phyloP scores from a whole-genome alignment of 2,888 invertebrate species.

The Geophilus truncorum region DNA sequence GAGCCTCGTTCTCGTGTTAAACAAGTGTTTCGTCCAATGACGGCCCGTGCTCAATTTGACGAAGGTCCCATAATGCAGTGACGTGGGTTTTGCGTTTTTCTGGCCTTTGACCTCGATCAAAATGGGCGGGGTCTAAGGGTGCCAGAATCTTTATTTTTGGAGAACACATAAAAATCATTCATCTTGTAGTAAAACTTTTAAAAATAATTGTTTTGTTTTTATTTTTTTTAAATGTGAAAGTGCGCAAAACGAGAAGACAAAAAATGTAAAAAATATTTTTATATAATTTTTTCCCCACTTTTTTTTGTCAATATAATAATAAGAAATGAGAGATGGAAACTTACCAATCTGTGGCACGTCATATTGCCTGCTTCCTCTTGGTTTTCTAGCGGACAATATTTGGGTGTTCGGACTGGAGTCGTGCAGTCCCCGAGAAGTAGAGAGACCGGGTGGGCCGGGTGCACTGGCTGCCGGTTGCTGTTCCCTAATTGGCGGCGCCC shows the following conservation, averaged over 20 bases:
- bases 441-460: background rate
- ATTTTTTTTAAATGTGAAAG: too few relatives aligned
- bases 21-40: background rate
- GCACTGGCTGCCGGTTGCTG: background rate
- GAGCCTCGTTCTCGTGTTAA: background rate
- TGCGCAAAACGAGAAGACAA: too few relatives aligned
- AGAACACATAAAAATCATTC: background rate
- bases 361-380: slow-evolving; percentile 38
- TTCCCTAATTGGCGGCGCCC: background rate
- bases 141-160: background rate
- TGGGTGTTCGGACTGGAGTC: background rate
- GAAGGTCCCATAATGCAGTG: background rate
- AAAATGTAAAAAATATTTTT: too few relatives aligned
- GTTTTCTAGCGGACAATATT: slow-evolving; percentile 31
- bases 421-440: too few relatives aligned
- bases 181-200: too few relatives aligned
- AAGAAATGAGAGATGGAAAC: too few relatives aligned
- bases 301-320: too few relatives aligned
- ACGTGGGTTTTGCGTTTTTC: background rate
- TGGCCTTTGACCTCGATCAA: background rate
- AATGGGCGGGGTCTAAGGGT: background rate
- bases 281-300: too few relatives aligned
- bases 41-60: background rate
- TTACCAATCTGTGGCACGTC: slow-evolving; percentile 41
- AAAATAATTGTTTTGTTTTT: too few relatives aligned